Base-by-base conservation (phyloP, 2,888 invertebrate genomes). In the Drosophila seclusa region DNA sequence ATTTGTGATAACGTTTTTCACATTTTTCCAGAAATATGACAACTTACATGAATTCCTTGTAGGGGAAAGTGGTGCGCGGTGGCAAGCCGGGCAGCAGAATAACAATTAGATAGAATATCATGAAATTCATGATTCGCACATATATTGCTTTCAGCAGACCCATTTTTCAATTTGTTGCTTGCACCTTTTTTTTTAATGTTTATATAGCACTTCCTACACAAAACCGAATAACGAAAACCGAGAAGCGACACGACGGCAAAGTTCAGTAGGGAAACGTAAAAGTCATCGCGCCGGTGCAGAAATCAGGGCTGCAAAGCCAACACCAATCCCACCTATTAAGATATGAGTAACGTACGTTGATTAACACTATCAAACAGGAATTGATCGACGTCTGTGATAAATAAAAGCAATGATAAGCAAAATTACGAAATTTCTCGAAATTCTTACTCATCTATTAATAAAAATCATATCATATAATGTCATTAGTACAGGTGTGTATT, bases 81-180 rank as follows among this genome's bases (percentile, higher is more conserved):
- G 97, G 97, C 78, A 97, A 91, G 89, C 96, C 96, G 38, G 97
- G 97, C 80, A 96, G 91, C 61, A 96, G 94, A 29, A 95, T 93
- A 48, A 97, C 93, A 48, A 96, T 87, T 62, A 94, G 91, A 70
- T 95, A 93, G 89, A 95, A 93, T 70, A 95, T 89, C 69, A 94
- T 91, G 76, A 95, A 93, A 87, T 94, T 94, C 70, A 95, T 89
- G 55, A 93, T 83, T 76, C 94, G 89, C 83, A 94, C 92, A 45
- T 94, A 83, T 59, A 94, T 79, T 71, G 89, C 89, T 79, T 94
- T 94, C 55, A 94, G 81, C 63, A 94, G 78, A 72, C 94, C 93
- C 93, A 93, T 93, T 58, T 29, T 69, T 67, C 24, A 27, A 48
- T 29, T 59, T 48, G 27, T 75, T 58, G 13, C 55, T 65, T 21